A percentile compares a stretch with the other conserved stretches of the same genome.
Evolutionary conservation across 2,797 vertebrate species (phyloP).

Genomic region (Cirrhinus molitorella): DNA sequence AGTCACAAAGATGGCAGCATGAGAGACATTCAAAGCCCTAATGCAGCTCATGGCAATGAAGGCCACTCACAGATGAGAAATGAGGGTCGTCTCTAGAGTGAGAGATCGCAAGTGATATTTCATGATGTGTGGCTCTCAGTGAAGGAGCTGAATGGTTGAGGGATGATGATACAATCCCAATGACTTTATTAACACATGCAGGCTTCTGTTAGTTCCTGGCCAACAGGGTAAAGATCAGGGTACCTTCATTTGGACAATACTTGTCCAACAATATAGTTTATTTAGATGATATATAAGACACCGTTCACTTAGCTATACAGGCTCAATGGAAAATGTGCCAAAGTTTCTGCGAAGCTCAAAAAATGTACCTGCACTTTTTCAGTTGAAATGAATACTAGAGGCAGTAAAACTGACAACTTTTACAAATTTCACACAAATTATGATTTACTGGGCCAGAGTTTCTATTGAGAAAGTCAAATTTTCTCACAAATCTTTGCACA

Average conservation of each 20-base stretch:
- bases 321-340: too few relatives aligned
- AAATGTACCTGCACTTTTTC: too few relatives aligned
- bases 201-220: slow-evolving; percentile 15
- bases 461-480: too few relatives aligned
- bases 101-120: background rate
- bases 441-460: too few relatives aligned
- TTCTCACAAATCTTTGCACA: too few relatives aligned
- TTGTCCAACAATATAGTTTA: too few relatives aligned
- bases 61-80: background rate
- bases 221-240: slow-evolving; percentile 36
- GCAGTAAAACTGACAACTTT: too few relatives aligned
- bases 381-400: too few relatives aligned
- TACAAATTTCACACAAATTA: too few relatives aligned
- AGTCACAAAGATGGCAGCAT: slow-evolving; percentile 4
- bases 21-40: slow-evolving; percentile 9
- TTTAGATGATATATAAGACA: too few relatives aligned
- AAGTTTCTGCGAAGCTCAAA: too few relatives aligned
- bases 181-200: slow-evolving; percentile 15
- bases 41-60: background rate
- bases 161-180: slow-evolving; percentile 4
- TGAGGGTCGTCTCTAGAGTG: background rate
- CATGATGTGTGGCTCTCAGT: background rate
- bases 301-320: too few relatives aligned
- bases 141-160: background rate
- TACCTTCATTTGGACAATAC: background rate